phyloP scores from a whole-genome alignment of 1,140 invertebrate genomes.

The Akabosia matsudoensis region DNA sequence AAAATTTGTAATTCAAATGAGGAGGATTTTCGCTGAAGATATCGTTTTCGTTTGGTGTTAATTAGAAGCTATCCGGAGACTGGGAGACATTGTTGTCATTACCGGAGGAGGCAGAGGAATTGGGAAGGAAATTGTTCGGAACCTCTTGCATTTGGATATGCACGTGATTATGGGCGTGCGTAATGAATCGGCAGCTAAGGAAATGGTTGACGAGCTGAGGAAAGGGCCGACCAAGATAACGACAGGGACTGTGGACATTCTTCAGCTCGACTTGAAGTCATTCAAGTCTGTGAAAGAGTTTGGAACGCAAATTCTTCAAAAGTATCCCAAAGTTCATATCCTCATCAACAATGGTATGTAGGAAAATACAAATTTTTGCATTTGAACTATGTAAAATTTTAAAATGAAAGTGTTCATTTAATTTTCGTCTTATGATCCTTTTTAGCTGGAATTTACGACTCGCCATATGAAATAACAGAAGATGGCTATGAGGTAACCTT shows the following conservation, averaged over 20 bases:
- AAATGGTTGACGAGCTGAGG: slow-evolving; percentile 57
- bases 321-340: slow-evolving; percentile 65
- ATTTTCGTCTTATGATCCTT: slow-evolving; percentile 40
- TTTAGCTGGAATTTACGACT: slow-evolving; percentile 80
- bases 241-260: slow-evolving; percentile 55
- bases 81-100: background rate
- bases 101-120: slow-evolving; percentile 15
- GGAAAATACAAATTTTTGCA: background rate
- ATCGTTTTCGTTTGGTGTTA: background rate
- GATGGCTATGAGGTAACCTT: slow-evolving; percentile 81
- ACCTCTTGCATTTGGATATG: background rate
- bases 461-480: slow-evolving; percentile 67
- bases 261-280: slow-evolving; percentile 59
- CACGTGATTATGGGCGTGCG: slow-evolving; percentile 49
- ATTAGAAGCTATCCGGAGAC: background rate
- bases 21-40: background rate
- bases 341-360: slow-evolving; percentile 74
- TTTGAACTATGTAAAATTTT: background rate
- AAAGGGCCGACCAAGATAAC: slow-evolving; percentile 51
- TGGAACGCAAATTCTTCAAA: slow-evolving; percentile 62
- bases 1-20: background rate
- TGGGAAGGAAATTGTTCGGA: slow-evolving; percentile 6
- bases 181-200: slow-evolving; percentile 60
- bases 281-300: slow-evolving; percentile 73
- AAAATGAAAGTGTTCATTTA: background rate